These are phyloP conservation scores for Pagrus major DNA, from an alignment of 2,113 vertebrate species.

Conservation along the genomic window DNA sequence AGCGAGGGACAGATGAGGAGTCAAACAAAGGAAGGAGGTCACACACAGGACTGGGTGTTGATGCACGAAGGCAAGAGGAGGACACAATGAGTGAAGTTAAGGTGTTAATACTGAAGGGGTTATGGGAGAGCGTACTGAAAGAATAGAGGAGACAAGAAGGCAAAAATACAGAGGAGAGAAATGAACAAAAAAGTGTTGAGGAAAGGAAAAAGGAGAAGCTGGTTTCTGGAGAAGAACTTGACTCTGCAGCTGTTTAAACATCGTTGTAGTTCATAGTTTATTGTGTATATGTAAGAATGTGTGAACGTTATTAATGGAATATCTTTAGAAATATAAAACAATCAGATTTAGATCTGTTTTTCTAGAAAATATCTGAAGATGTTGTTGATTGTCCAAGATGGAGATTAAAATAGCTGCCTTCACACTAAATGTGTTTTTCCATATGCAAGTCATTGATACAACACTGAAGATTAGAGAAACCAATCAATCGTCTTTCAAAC, in stretches of 20 bases:
- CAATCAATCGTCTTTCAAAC: background rate
- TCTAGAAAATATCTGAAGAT: background rate
- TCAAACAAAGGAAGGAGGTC: slow-evolving; percentile 35
- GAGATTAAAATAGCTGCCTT: background rate
- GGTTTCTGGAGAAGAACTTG: slow-evolving; percentile 64
- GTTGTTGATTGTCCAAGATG: background rate
- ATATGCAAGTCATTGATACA: background rate
- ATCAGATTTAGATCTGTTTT: background rate
- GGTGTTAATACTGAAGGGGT: slow-evolving; percentile 19
- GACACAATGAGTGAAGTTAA: slow-evolving; percentile 25
- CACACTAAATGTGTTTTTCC: background rate
- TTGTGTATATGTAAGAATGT: slow-evolving; percentile 30
- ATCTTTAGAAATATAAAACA: slow-evolving; percentile 17
- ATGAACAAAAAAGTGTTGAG: slow-evolving; percentile 19
- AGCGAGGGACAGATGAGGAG: slow-evolving; percentile 52
- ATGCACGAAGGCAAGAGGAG: slow-evolving; percentile 37
- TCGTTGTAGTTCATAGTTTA: slow-evolving; percentile 57
- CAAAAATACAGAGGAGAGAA: slow-evolving; percentile 8
- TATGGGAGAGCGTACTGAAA: slow-evolving; percentile 10
- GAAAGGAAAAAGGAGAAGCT: slow-evolving; percentile 49
- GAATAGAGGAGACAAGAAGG: slow-evolving; percentile 30
- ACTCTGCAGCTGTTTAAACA: slow-evolving; percentile 81
- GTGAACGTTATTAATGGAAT: slow-evolving; percentile 43
- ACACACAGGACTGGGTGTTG: slow-evolving; percentile 54
- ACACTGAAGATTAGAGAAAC: background rate